Evolutionary conservation across 1,140 invertebrate genomes (phyloP).

Genomic region (Bemisia tabaci): DNA sequence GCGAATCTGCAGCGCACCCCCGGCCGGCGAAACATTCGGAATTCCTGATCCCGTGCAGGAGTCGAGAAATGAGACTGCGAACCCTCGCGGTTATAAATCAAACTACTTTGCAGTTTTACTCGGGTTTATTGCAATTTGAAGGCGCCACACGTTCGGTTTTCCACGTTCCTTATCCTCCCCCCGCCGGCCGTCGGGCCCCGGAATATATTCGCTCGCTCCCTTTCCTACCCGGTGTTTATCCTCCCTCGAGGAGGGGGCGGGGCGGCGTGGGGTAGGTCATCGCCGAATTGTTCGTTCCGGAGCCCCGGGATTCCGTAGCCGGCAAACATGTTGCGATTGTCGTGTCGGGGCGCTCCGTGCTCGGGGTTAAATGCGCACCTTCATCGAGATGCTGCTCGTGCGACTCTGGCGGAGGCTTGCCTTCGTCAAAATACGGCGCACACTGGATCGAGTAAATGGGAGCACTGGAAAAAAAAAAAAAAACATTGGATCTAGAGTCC

Average conservation of each 20-base stretch:
- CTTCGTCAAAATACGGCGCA: too few species aligned
- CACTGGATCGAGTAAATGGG: too few species aligned
- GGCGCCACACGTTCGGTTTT: neutral
- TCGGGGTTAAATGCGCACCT: too few species aligned
- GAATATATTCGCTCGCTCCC: neutral
- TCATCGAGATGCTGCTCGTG: too few species aligned
- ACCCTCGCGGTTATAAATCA: neutral
- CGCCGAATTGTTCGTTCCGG: neutral
- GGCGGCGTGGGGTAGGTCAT: neutral
- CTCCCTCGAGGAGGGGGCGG: neutral
- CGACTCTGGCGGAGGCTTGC: too few species aligned
- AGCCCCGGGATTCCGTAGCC: neutral
- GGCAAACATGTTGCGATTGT: neutral
- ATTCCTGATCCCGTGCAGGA: neutral
- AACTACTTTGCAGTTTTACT: neutral
- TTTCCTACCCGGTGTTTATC: neutral
- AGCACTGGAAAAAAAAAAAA: too few species aligned
- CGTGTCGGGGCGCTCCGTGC: too few species aligned
- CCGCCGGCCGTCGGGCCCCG: too few species aligned
- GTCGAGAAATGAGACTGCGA: neutral
- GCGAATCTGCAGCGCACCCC: too few species aligned
- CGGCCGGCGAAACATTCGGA: neutral
- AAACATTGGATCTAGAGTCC: too few species aligned
- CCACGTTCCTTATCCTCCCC: neutral
- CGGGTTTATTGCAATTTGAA: neutral